These are phyloP conservation scores for Circaetus cinerascens DNA, from an alignment of 2,113 vertebrate genomes.

Conservation along the genomic window DNA sequence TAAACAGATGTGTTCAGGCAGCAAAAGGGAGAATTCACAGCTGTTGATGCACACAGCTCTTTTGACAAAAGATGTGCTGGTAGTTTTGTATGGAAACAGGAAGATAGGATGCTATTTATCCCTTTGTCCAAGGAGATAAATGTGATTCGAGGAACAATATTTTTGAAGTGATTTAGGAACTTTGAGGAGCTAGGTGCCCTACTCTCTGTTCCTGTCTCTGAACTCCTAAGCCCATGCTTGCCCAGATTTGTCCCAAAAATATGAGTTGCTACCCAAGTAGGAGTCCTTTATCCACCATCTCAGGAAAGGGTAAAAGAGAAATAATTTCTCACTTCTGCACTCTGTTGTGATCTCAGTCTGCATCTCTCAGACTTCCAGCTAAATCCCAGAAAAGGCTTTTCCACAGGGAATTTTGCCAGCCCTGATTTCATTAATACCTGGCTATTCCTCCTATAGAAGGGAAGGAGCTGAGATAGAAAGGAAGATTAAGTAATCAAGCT, in stretches of 20 bases:
- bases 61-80: too few species aligned
- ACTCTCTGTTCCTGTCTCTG: neutral
- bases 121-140: neutral
- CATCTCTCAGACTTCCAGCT: neutral
- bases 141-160: neutral
- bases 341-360: neutral
- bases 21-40: neutral
- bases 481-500: neutral
- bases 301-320: neutral
- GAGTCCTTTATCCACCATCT: neutral
- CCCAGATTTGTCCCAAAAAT: neutral
- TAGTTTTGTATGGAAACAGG: neutral
- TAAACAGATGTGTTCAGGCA: neutral
- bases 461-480: neutral
- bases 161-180: neutral
- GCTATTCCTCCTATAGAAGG: neutral
- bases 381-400: neutral
- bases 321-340: neutral
- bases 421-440: neutral
- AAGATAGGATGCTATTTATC: neutral
- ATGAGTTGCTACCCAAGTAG: neutral
- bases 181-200: neutral
- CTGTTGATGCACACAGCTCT: neutral
- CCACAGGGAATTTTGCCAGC: neutral
- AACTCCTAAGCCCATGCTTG: neutral